Evolutionary conservation across 2,797 vertebrate species (phyloP).

Genomic region (Cossypha niveicapilla): DNA sequence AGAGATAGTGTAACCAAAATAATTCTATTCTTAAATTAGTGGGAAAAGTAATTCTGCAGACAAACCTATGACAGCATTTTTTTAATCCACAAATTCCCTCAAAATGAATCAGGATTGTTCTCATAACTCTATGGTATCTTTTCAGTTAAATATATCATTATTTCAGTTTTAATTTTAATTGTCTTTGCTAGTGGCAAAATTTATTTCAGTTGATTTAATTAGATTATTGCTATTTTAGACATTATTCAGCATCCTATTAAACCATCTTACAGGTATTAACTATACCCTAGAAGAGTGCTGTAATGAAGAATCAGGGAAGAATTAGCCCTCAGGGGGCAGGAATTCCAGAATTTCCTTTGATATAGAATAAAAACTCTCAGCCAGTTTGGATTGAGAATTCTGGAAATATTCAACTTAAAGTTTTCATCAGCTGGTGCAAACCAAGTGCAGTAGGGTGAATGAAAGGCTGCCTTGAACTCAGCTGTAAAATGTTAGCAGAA

Average conservation of each 20-base stretch:
- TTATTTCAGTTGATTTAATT: slow-evolving; percentile 32
- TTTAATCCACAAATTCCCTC: neutral
- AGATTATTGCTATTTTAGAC: slow-evolving; percentile 32
- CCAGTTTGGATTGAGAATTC: neutral
- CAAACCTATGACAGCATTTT: neutral
- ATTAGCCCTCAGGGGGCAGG: neutral
- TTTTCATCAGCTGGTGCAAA: neutral
- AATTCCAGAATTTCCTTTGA: neutral
- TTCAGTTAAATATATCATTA: slow-evolving; percentile 16
- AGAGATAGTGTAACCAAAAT: neutral
- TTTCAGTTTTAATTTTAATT: slow-evolving; percentile 37
- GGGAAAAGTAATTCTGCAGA: neutral
- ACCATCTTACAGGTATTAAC: neutral
- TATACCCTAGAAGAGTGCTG: neutral
- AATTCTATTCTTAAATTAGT: neutral
- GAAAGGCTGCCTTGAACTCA: neutral
- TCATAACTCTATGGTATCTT: neutral
- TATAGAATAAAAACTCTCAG: neutral
- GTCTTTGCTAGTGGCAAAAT: slow-evolving; percentile 23
- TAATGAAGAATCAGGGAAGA: neutral
- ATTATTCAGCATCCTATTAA: slow-evolving; percentile 33
- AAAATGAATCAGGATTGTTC: neutral
- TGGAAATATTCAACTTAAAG: neutral
- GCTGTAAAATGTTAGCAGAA: neutral
- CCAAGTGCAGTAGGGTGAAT: neutral